Conservation (phyloP, 2,797 vertebrate genomes). For the Chrysolophus pictus region DNA sequence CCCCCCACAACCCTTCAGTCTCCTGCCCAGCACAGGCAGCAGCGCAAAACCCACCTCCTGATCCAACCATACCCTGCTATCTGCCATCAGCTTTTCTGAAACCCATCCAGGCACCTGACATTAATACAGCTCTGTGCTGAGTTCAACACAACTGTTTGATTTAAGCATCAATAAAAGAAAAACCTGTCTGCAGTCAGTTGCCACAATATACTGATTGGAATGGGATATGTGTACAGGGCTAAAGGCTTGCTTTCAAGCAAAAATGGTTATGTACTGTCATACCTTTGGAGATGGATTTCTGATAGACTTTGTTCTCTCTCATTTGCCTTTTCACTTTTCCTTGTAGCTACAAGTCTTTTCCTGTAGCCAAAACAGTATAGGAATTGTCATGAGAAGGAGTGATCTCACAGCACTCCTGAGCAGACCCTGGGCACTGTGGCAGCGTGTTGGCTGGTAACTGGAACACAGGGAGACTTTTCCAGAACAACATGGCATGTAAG, state of each 20-base stretch:
- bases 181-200: not conserved
- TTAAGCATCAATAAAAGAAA: not conserved
- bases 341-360: not conserved
- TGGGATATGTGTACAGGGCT: not conserved
- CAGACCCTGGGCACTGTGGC: not conserved
- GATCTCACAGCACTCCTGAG: not conserved
- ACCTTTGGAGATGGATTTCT: not conserved
- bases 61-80: no score
- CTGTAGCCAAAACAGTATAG: not conserved
- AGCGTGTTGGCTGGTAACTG: not conserved
- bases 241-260: not conserved
- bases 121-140: not conserved
- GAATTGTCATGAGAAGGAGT: not conserved
- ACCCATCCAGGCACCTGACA: not conserved
- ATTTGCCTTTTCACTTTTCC: not conserved
- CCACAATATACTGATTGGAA: not conserved
- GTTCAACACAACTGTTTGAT: not conserved
- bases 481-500: not conserved
- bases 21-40: not conserved
- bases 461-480: not conserved
- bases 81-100: not conserved
- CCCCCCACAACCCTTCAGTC: not conserved
- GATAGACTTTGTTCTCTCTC: not conserved
- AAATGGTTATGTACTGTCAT: not conserved
- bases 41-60: not conserved